Base-by-base conservation (phyloP, 2,113 vertebrate genomes). In the Cyprinodon tularosa region DNA sequence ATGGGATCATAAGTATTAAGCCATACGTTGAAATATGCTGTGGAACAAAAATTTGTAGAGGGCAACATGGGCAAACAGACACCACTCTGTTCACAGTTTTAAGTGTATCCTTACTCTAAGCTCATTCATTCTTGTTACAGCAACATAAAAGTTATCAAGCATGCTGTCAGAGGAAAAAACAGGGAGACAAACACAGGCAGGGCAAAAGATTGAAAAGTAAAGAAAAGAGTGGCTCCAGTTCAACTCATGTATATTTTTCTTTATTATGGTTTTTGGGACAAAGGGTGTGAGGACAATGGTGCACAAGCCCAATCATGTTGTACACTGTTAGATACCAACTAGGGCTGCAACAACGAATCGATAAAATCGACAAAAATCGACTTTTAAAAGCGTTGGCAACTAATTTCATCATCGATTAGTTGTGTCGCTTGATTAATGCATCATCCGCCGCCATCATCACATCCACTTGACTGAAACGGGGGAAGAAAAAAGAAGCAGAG, bases 101-200 rank as follows among this genome's bases (percentile, higher is more conserved):
- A 29, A 47, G 64, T 50, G 74, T 68, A 82, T 76, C 48, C 61
- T 82, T 39, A 48, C 48, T 64, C 66, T 64, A 73, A 87, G 74
- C 74, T 80, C 85, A 82, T 85, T 89, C 74, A 77, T 90, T 87
- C 80, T 82, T 81, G 80, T 88, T 90, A 79, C 59, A 72, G 72
- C 68, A 75, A 71, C 81, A 88, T 78, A 79, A 80, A 84, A 91
- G 78, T 82, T 83, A 76, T 83, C 82, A 82, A 48, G 77, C 59
- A 66, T 65, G 60, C 60, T 83, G 86, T 80, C 84, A 73, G 44
- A 57, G 66, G 66, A 59, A 69, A 29, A 71, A 62, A 39, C 17
- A 61, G 38, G 53, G 38, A 65, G 74, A 68, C 42, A 71, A 37
- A 78, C 15, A 60, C 37, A 50, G n/a, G 3, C 10, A 50, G 36